Conservation (phyloP, 2,797 vertebrate genomes). For the Falco columbarius region DNA sequence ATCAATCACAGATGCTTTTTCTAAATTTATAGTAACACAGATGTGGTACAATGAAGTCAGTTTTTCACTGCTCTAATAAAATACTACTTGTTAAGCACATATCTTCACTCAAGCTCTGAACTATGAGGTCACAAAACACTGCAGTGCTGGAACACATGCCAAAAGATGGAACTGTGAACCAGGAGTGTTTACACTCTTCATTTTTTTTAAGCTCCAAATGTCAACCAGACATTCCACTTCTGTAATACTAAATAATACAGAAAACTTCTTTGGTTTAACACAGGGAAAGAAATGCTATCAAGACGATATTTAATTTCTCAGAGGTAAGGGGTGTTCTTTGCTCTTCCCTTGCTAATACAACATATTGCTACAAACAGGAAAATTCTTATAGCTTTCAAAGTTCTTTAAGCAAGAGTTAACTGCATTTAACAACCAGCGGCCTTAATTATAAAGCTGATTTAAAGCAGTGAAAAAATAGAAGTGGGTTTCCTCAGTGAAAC, state of each 20-base stretch:
- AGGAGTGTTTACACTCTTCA: constrained; percentile 17
- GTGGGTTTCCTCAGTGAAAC: background rate
- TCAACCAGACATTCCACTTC: background rate
- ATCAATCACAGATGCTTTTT: background rate
- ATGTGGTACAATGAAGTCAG: background rate
- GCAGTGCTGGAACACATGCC: background rate
- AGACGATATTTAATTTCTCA: background rate
- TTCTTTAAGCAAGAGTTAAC: constrained; percentile 1
- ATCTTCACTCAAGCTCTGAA: background rate
- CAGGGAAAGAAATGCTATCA: background rate
- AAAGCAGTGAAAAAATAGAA: background rate
- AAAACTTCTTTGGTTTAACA: background rate
- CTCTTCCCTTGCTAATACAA: background rate
- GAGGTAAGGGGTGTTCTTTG: background rate
- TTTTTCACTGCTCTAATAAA: background rate
- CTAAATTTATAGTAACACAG: background rate
- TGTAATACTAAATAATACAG: background rate
- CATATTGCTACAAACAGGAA: background rate
- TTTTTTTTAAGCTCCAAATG: background rate
- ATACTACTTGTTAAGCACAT: background rate
- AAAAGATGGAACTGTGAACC: background rate
- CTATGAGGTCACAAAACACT: background rate
- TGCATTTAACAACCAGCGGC: background rate
- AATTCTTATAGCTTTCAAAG: background rate
- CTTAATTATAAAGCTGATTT: constrained; percentile 26